These are phyloP conservation scores for Neelides sp. DNA, from an alignment of 1,140 invertebrate species.

Conservation along the genomic window DNA sequence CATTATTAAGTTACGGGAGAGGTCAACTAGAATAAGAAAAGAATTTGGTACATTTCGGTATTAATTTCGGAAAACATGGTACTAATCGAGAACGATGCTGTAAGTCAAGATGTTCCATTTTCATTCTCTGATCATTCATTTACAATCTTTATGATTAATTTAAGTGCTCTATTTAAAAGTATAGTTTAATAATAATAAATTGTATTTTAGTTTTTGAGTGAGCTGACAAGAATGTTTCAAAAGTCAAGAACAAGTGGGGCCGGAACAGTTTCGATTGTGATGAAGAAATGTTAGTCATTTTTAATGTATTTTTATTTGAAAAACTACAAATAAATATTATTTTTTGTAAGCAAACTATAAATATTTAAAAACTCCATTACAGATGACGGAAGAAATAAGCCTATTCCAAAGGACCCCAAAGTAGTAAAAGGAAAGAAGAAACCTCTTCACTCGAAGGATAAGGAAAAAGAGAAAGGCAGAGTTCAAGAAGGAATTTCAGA, in stretches of 20 bases:
- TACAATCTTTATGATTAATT: slow-evolving; percentile 2
- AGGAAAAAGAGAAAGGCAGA: slow-evolving; percentile 42
- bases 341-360: too few relatives aligned
- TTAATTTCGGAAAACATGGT: slow-evolving; percentile 26
- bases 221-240: slow-evolving; percentile 39
- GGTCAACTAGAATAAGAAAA: too few relatives aligned
- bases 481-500: slow-evolving; percentile 45
- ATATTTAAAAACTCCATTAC: slow-evolving; percentile 31
- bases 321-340: slow-evolving; percentile 9
- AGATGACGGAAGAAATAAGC: slow-evolving; percentile 63
- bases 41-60: too few relatives aligned
- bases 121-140: slow-evolving; percentile 1
- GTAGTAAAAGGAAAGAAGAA: neutral
- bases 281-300: slow-evolving; percentile 40
- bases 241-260: slow-evolving; percentile 37
- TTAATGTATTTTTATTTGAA: neutral
- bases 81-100: slow-evolving; percentile 24
- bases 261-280: slow-evolving; percentile 37
- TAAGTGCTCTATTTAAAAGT: neutral
- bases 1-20: too few relatives aligned
- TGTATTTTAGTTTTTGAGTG: slow-evolving; percentile 37
- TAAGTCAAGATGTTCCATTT: slow-evolving; percentile 12
- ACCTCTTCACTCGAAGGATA: neutral
- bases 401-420: slow-evolving; percentile 39
- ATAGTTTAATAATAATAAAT: neutral